Conservation (phyloP, 2,888 invertebrate species). For the Phragmatobia fuliginosa region DNA sequence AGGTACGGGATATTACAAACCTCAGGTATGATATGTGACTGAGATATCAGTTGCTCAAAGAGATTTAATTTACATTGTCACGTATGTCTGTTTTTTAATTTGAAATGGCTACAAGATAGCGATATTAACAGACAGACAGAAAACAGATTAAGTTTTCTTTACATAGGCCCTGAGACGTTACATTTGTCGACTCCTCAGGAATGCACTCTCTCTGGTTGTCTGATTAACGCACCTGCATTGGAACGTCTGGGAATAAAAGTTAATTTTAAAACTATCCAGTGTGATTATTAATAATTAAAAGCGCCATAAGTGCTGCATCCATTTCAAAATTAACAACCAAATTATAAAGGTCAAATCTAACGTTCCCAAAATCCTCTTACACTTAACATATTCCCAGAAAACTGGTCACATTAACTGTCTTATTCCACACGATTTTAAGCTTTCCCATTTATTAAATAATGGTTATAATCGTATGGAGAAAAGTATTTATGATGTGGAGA, state of each 20-base stretch:
- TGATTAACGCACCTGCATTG: background rate
- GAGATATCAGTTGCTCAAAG: background rate
- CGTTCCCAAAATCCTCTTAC: constrained; percentile 1
- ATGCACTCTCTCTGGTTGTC: background rate
- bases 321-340: background rate
- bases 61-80: no score
- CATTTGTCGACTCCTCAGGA: background rate
- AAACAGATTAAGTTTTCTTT: background rate
- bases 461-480: constrained; percentile 7
- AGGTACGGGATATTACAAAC: no score
- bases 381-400: constrained; percentile 7
- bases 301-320: background rate
- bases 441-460: constrained; percentile 7
- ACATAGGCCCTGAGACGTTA: background rate
- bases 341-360: constrained; percentile 4
- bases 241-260: background rate
- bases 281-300: background rate
- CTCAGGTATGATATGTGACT: background rate
- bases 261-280: background rate
- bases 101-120: no score
- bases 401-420: background rate
- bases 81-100: no score
- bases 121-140: no score
- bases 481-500: constrained; percentile 29
- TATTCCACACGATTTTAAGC: constrained; percentile 9